Percentiles rank a stretch among this genome's conserved stretches.
Conservation (phyloP, 2,113 vertebrate species). For the Plotosus lineatus region DNA sequence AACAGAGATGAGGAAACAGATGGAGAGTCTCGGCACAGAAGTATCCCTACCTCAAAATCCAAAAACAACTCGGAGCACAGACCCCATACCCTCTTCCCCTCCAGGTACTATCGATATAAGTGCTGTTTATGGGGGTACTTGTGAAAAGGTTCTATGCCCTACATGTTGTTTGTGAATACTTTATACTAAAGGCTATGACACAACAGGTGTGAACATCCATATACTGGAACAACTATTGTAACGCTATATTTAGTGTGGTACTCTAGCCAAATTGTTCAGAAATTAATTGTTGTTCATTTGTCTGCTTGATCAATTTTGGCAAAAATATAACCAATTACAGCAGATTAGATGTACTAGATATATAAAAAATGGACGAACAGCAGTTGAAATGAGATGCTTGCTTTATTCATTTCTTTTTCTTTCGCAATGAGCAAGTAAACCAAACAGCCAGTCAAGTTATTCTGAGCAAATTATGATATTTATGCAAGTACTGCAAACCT, state of each 20-base stretch:
- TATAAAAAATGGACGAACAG: too few relatives aligned
- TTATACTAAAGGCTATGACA: background rate
- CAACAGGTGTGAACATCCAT: too few relatives aligned
- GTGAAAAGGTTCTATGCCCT: background rate
- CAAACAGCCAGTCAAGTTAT: background rate
- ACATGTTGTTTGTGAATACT: background rate
- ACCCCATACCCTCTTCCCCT: constrained; percentile 9
- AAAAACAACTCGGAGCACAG: background rate
- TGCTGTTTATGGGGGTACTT: background rate
- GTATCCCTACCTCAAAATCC: constrained; percentile 16
- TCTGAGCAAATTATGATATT: too few relatives aligned
- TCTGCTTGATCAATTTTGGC: background rate
- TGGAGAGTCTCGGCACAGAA: constrained; percentile 74
- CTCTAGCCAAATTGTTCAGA: background rate
- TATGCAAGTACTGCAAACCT: too few relatives aligned
- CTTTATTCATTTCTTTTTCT: background rate
- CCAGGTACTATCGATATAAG: constrained; percentile 53
- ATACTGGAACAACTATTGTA: background rate
- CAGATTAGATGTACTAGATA: background rate
- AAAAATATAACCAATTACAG: background rate
- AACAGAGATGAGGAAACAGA: constrained; percentile 86
- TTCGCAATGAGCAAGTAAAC: background rate
- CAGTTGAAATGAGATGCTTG: background rate
- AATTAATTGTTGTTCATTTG: background rate
- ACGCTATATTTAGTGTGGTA: background rate